Evolutionary conservation across 1,140 invertebrate species (phyloP), one percentile per base, ranked within the genome.

Genomic region (Drosophila prosaltans): DNA sequence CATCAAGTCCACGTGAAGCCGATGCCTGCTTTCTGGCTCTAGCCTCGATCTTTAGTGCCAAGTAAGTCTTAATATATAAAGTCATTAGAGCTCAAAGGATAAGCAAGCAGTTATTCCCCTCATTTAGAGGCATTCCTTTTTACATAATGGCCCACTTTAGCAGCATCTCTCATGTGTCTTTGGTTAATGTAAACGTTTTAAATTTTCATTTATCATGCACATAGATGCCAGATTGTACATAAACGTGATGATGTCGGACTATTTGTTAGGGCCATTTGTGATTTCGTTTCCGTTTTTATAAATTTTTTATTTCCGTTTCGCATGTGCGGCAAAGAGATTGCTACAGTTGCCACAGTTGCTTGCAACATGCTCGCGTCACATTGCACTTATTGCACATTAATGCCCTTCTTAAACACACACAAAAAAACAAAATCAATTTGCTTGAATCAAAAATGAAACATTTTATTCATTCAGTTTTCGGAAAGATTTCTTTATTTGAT

Each of bases 1-100:
- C 98, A 0, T 98, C 97, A 3, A 92, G 95, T 4, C 95, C 96
- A 7, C 94, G 96, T 71, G 97, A 99, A 24, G 98, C 98, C 6
- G 98, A 99, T 92, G 97, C 97, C 1, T 99, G 98, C 91, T 99
- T 99, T 91, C 94, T 97, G 82, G 97, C 98, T 8, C 94, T 99
- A 11, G 97, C 98, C 26, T 97, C 98, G 11, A 97, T 99, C 73
- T 99, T 99, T 92, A 98, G 97, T 90, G 97, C 97, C 32, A 96
- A 97, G 97, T 98, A 92, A 94, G 93, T 93, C 9, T 59, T 78
- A 55, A 74, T 74, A 40, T 65, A 41, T 77, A 83, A 86, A 70
- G 65, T 73, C 77, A 76, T 86, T 83, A 83, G n/a, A 36, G 32
- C 32, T 4, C 0, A 28, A 32, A 57, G 30, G 55, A 48, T 48